phyloP scores from a whole-genome alignment of 2,888 invertebrate genomes.

The Acanthosepion lycidas region DNA sequence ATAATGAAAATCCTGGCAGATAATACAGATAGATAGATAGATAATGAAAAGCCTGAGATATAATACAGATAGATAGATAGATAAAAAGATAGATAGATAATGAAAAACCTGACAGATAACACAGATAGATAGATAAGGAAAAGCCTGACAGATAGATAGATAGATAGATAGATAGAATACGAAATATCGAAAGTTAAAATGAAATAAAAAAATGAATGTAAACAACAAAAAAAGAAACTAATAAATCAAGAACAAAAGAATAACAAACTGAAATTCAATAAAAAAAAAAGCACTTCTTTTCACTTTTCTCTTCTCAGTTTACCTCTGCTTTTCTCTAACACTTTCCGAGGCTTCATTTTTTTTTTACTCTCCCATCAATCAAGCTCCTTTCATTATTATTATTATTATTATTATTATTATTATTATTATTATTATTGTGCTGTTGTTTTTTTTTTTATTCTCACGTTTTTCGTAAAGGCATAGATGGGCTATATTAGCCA shows the following conservation, averaged over 20 bases:
- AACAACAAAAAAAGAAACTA: not conserved
- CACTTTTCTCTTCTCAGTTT: not conserved
- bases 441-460: not conserved
- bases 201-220: not conserved
- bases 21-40: not conserved
- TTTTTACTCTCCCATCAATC: too few species aligned
- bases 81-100: not conserved
- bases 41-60: too few species aligned
- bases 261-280: not conserved
- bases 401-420: too few species aligned
- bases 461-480: not conserved
- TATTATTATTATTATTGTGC: too few species aligned
- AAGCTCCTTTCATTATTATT: too few species aligned
- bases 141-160: too few species aligned
- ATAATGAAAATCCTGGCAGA: too few species aligned
- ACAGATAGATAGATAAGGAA: not conserved
- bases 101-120: too few species aligned
- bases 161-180: not conserved
- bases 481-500: slow-evolving; percentile 21
- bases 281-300: not conserved
- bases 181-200: not conserved
- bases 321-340: not conserved
- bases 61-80: too few species aligned
- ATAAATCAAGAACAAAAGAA: not conserved
- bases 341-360: too few species aligned